Evolutionary conservation across 2,113 vertebrate genomes (phyloP), one percentile per base, ranked within the genome.

Genomic region (Gnathonemus longibarbis): DNA sequence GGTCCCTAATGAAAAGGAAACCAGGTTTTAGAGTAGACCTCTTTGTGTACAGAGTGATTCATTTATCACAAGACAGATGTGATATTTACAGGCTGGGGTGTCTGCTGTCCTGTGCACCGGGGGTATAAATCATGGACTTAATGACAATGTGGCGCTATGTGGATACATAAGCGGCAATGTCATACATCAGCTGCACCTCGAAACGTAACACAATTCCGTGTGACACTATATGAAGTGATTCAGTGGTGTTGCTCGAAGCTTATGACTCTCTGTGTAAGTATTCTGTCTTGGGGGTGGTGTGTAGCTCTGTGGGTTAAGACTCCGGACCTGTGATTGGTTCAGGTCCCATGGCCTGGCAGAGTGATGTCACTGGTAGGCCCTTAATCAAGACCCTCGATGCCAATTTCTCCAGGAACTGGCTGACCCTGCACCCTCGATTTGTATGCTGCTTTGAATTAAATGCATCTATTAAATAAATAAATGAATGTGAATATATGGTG

Each of bases 31-130:
- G 80, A 46, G 15, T 35, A 35, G 53, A 84, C 49, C 89, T 45
- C 42, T 84, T 89, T 50, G 49, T 83, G 46, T 89, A 13, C 6
- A 53, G 52, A 84, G 13, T 35, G 17, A 24, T 17, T 45, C 49
- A 90, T 87, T 87, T 48, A 70, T 70, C 89, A 90, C 15, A 84
- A 83, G 3, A 74, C 48, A 52, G 45, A 52, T 39, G 19, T 50
- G 58, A 70, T 84, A n/a, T 45, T n/a, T 52, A 58, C 39, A 62
- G 50, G 74, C 46, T 10, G 80, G 24, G 39, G 77, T 84, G 3
- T 53, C 39, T 45, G n/a, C 4, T 62, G 49, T 83, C 74, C 31
- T 52, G n/a, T 19, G 27, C 50, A 35, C 49, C 8, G 35, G 49
- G 48, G 6, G 13, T 53, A 53, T 87, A 53, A 87, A 87, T 87